Conservation (phyloP, 2,113 vertebrate species). For the Eulemur macaco region DNA sequence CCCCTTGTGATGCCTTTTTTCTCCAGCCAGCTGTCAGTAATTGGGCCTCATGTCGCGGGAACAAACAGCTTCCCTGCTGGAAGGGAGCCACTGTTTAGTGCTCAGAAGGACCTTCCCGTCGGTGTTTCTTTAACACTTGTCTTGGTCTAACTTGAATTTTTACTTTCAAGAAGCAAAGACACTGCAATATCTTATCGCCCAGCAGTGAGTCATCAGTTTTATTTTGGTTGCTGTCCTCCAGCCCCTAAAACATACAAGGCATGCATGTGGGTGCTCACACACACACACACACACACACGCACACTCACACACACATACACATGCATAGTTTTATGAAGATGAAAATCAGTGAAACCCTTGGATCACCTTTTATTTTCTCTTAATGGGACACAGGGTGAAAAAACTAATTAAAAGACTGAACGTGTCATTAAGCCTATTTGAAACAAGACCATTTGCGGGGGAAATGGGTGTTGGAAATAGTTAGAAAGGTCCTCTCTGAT, state of each 20-base stretch:
- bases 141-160: background rate
- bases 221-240: background rate
- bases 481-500: background rate
- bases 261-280: background rate
- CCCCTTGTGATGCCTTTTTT: background rate
- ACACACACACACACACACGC: background rate
- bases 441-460: background rate
- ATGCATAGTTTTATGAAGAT: background rate
- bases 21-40: background rate
- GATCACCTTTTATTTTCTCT: conserved; percentile 8
- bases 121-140: background rate
- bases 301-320: background rate
- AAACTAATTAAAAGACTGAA: background rate
- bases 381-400: background rate
- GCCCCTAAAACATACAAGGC: background rate
- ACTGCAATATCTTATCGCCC: background rate
- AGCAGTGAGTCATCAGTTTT: background rate
- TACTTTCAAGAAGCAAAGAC: conserved; percentile 4
- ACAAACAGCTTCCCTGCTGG: background rate
- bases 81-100: background rate
- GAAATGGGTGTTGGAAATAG: background rate
- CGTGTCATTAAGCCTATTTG: background rate
- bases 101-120: background rate
- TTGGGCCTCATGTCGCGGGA: background rate
- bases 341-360: background rate